Conservation (phyloP, 2,888 invertebrate genomes). For the Polydrusus tereticollis region DNA sequence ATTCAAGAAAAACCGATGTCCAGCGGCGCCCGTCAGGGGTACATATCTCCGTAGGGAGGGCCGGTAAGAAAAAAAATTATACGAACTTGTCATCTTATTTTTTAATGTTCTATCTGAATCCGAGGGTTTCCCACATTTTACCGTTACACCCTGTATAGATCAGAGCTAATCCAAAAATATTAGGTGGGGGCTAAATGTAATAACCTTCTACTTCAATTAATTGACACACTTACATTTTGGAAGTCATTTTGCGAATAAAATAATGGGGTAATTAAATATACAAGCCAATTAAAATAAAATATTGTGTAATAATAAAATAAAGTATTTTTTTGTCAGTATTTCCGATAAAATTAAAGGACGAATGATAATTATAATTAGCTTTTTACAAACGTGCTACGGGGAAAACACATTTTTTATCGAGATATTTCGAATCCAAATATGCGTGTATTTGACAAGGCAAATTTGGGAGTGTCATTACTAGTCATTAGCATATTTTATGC, state of each 20-base stretch:
- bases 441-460: background rate
- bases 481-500: background rate
- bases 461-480: background rate
- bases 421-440: background rate
- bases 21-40: too few relatives aligned
- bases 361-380: background rate
- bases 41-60: too few relatives aligned
- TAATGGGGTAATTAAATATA: background rate
- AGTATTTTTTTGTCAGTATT: background rate
- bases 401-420: background rate
- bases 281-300: background rate
- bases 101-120: too few relatives aligned
- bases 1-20: too few relatives aligned
- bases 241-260: background rate
- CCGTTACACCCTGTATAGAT: too few relatives aligned
- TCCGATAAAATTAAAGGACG: slow-evolving; percentile 1
- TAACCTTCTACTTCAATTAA: background rate
- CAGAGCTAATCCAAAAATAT: too few relatives aligned
- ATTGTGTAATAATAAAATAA: background rate
- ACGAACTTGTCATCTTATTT: too few relatives aligned
- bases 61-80: too few relatives aligned
- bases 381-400: background rate
- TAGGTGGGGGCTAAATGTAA: too few relatives aligned
- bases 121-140: too few relatives aligned
- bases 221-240: background rate